Percentiles rank a stretch among this genome's conserved stretches.
phyloP scores from a whole-genome alignment of 30 jellyfish, hydroid and myxozoan species.

The Nemopilema nomurai region DNA sequence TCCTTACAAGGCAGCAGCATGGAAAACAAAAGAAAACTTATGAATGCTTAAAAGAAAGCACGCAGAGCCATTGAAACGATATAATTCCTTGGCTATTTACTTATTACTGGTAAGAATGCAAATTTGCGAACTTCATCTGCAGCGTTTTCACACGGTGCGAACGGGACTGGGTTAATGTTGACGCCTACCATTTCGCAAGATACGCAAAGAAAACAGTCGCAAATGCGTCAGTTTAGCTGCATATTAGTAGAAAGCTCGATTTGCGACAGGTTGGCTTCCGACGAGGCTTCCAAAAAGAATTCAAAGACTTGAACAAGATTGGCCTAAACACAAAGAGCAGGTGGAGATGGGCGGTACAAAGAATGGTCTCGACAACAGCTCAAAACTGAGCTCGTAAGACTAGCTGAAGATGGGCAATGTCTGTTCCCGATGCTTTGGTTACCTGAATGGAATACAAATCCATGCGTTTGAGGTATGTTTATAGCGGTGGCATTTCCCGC shows the following conservation, averaged over 20 bases:
- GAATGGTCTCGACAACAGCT: neutral
- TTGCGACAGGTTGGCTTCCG: neutral
- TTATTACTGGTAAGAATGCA: neutral
- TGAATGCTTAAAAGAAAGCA: too few relatives aligned
- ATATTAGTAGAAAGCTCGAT: too few relatives aligned
- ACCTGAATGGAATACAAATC: slow-evolving; percentile 23
- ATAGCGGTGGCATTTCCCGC: neutral
- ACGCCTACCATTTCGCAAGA: neutral
- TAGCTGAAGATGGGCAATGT: slow-evolving; percentile 24
- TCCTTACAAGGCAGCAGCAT: too few relatives aligned
- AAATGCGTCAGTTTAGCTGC: neutral
- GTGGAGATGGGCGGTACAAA: neutral
- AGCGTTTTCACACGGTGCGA: neutral
- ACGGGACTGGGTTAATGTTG: neutral
- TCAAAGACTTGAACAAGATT: neutral
- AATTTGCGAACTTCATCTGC: neutral
- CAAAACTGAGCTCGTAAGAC: neutral
- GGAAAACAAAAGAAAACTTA: too few relatives aligned
- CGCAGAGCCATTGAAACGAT: neutral
- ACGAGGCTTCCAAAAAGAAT: neutral
- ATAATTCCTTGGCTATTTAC: neutral
- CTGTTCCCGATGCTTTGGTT: slow-evolving; percentile 20
- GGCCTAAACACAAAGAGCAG: slow-evolving; percentile 1
- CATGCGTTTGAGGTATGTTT: slow-evolving; percentile 31
- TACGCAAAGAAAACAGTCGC: neutral